These are phyloP conservation scores for Clarias pachynema DNA, from an alignment of 2,797 vertebrate genomes.

Conservation along the genomic window DNA sequence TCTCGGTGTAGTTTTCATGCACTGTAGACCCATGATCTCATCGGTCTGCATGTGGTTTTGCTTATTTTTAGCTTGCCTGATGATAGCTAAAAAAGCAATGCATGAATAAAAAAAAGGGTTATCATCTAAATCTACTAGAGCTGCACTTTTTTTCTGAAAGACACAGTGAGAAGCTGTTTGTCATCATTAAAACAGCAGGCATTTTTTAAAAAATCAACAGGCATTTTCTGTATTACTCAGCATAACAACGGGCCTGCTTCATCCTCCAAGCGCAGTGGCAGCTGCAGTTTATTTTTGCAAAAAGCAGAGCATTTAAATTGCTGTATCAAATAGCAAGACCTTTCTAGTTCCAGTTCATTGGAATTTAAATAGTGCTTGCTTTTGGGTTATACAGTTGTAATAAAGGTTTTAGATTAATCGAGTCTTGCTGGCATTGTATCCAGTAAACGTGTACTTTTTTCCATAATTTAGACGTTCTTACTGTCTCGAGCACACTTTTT, in stretches of 20 bases:
- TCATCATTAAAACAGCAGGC: slow-evolving; percentile 37
- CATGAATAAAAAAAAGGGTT: slow-evolving; percentile 58
- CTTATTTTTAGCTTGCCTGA: slow-evolving; percentile 71
- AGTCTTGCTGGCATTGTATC: not conserved
- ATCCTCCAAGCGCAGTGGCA: slow-evolving; percentile 8
- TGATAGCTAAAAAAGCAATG: slow-evolving; percentile 65
- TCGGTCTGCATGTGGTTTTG: slow-evolving; percentile 60
- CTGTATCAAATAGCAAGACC: slow-evolving; percentile 70
- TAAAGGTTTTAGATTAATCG: slow-evolving; percentile 29
- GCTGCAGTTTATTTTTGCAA: slow-evolving; percentile 67
- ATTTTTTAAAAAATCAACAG: slow-evolving; percentile 40
- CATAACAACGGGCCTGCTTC: slow-evolving; percentile 57
- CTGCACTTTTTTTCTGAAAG: slow-evolving; percentile 48
- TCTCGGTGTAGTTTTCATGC: slow-evolving; percentile 50
- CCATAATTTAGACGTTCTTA: not conserved
- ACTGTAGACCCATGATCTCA: slow-evolving; percentile 54
- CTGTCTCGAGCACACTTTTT: not conserved
- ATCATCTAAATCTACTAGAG: slow-evolving; percentile 64
- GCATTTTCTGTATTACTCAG: slow-evolving; percentile 45
- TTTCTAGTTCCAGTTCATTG: slow-evolving; percentile 68
- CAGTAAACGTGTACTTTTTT: not conserved
- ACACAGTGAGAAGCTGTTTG: slow-evolving; percentile 47
- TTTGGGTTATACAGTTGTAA: slow-evolving; percentile 1
- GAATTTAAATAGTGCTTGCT: slow-evolving; percentile 65
- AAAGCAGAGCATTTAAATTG: slow-evolving; percentile 36